phyloP scores from a whole-genome alignment of 2,797 vertebrate species.

The Spinus olivaceus region DNA sequence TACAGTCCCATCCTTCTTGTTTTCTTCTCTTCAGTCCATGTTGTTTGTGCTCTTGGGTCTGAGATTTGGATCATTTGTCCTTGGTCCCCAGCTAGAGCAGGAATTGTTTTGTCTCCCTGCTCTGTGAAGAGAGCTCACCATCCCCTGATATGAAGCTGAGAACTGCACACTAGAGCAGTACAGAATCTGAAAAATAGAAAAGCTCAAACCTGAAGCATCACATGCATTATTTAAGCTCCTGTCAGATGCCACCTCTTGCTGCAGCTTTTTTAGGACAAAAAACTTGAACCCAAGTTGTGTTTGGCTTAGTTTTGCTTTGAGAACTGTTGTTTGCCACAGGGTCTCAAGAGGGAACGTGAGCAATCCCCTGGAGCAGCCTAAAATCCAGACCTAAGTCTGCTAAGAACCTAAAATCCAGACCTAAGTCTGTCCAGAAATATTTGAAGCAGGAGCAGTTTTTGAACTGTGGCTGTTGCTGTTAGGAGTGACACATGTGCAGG shows the following conservation, averaged over 20 bases:
- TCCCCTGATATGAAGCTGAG: not conserved
- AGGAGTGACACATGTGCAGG: fast-evolving
- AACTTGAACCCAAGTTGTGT: not conserved
- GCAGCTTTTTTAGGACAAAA: not conserved
- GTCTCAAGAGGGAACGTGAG: not conserved
- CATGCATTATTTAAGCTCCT: not conserved
- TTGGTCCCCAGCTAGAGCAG: not conserved
- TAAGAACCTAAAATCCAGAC: fast-evolving
- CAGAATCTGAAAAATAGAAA: not conserved
- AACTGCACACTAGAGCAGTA: fast-evolving
- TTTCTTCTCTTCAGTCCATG: fast-evolving
- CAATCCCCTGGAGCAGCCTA: not conserved
- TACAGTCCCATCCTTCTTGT: not conserved
- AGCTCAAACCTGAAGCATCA: not conserved
- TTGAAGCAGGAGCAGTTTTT: not conserved
- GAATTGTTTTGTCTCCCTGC: not conserved
- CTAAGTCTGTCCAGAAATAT: not conserved
- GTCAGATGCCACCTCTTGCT: not conserved
- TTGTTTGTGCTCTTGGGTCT: not conserved
- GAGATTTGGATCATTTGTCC: not conserved
- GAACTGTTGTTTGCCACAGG: not conserved
- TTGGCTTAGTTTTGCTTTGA: not conserved
- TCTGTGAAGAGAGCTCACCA: not conserved
- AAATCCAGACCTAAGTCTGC: not conserved
- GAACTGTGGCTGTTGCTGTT: not conserved